These are phyloP conservation scores for Entomyzon cyanotis DNA, from an alignment of 2,113 vertebrate genomes.

Conservation along the genomic window DNA sequence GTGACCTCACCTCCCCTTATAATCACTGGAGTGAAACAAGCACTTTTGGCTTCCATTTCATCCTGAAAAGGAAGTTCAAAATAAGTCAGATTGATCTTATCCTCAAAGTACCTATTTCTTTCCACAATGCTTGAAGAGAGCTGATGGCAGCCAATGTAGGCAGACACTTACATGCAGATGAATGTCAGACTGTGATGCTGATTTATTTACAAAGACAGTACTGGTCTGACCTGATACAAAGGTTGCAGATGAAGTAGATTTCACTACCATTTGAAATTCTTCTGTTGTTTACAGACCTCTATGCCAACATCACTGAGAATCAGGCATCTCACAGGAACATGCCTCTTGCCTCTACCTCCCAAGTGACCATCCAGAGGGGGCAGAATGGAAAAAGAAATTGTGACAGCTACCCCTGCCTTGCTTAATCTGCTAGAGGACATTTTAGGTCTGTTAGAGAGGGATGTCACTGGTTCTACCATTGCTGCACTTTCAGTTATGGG, in stretches of 20 bases:
- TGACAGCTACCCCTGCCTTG: background rate
- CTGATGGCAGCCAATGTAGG: background rate
- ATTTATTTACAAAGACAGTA: background rate
- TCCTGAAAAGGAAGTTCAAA: background rate
- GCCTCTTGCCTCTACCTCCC: background rate
- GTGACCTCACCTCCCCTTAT: background rate
- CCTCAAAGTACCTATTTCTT: background rate
- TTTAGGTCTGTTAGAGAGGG: background rate
- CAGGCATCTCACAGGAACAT: background rate
- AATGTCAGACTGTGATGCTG: background rate
- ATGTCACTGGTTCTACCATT: background rate
- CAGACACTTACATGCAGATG: background rate
- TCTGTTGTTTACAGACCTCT: background rate
- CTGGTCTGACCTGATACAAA: background rate
- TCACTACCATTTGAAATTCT: background rate
- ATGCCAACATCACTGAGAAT: background rate
- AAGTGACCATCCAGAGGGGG: background rate
- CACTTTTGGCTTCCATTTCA: background rate
- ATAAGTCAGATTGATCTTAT: background rate
- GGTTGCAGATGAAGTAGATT: background rate
- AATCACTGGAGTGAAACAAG: background rate
- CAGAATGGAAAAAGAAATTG: background rate
- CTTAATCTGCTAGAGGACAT: background rate
- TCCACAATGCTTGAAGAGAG: background rate
- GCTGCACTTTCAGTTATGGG: background rate